Conservation (phyloP, 2,797 vertebrate species). For the Xenentodon cancila region DNA sequence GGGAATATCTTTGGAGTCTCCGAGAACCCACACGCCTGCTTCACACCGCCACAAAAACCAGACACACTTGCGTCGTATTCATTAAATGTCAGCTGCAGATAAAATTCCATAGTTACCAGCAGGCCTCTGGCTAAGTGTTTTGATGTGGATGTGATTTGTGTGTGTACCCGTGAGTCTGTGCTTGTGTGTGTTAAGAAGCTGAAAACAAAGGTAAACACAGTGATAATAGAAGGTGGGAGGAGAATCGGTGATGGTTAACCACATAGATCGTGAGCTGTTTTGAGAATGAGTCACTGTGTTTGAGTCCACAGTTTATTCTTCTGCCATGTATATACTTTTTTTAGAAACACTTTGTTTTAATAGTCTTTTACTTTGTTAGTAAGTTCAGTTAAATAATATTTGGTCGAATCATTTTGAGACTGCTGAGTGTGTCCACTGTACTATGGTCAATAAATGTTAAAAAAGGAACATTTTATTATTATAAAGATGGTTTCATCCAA, state of each 20-base stretch:
- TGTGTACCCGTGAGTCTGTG: not conserved
- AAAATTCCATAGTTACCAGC: not conserved
- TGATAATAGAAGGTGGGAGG: not conserved
- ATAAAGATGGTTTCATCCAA: too few relatives aligned
- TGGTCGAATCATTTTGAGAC: too few relatives aligned
- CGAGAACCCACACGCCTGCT: constrained; percentile 7
- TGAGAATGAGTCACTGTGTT: too few relatives aligned
- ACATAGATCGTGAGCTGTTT: too few relatives aligned
- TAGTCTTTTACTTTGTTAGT: too few relatives aligned
- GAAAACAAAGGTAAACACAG: not conserved
- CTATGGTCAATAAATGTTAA: too few relatives aligned
- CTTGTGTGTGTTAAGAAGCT: not conserved
- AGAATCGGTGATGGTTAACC: not conserved
- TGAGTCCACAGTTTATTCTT: too few relatives aligned
- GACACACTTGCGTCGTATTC: constrained; percentile 21
- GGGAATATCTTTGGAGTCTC: not conserved
- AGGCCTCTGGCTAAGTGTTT: not conserved
- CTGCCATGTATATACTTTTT: too few relatives aligned
- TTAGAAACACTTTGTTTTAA: too few relatives aligned
- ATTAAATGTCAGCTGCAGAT: constrained; percentile 26
- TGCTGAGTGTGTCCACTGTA: too few relatives aligned
- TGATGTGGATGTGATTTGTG: constrained; percentile 3
- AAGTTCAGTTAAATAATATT: too few relatives aligned
- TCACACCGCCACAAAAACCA: constrained; percentile 1
- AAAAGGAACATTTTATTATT: too few relatives aligned